Evolutionary conservation across 2,888 invertebrate genomes (phyloP), one percentile per base, ranked within the genome.

Genomic region (Ormyrus pomaceus): DNA sequence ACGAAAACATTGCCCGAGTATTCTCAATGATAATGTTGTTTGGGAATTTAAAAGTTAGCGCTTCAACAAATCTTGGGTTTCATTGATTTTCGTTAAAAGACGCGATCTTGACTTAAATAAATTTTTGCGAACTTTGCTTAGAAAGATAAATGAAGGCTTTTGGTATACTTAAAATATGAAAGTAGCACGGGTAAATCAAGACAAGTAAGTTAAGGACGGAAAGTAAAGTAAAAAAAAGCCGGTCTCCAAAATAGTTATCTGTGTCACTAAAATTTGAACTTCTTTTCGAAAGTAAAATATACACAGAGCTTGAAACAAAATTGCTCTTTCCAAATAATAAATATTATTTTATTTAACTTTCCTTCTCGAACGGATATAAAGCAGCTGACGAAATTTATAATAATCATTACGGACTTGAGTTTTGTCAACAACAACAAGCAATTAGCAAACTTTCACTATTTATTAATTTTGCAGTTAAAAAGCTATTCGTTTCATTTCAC

Each of bases 251-350:
- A 61, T 77, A 71, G 51, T 46, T 6, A 7, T 11, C 34, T 58
- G 56, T 70, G 64, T 71, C 71, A 59, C 13, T 45, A 45, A 77
- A 48, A 61, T 66, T 66, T 2, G 6, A 64, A 58, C 3, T 73
- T 72, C 61, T 53, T 34, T 34, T 45, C 11, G 13, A 66, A 70
- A 70, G 46, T 65, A 13, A 71, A 70, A 65, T 58, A 53, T 65
- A 69, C 6, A 34, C 4, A 53, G 11, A 11, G 13, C 61, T 19
- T 61, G n/a, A 9, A 45, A 68, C 6, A 70, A 70, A 62, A 50
- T 53, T 69, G 58, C 2, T 50, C 45, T 74, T 51, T 11, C 53
- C 7, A 48, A 19, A 64, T 61, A 9, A 13, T 71, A 61, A 50
- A 62, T 48, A 34, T 46, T 48, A 10, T 64, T n/a, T 13, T 55